These are phyloP conservation scores for Marcusenius ussheri DNA, from an alignment of 2,113 vertebrate species.

Conservation along the genomic window DNA sequence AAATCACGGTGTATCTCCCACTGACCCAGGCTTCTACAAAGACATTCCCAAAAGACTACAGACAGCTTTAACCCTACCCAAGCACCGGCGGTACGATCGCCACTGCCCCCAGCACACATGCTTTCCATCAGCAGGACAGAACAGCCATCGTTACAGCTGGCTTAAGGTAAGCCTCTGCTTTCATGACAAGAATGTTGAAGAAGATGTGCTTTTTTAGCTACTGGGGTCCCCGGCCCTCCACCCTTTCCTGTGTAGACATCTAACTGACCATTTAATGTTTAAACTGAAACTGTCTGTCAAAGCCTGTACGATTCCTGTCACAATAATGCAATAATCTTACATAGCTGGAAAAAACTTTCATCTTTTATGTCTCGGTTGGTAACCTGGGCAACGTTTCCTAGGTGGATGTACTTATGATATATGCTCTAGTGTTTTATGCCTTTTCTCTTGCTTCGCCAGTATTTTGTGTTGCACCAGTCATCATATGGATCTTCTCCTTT, in stretches of 20 bases:
- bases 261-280: conserved; percentile 21
- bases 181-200: conserved; percentile 23
- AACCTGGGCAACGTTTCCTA: neutral
- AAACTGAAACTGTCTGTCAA: conserved; percentile 26
- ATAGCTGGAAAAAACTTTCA: conserved; percentile 1
- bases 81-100: neutral
- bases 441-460: neutral
- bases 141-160: conserved; percentile 7
- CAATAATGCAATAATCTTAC: neutral
- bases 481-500: neutral
- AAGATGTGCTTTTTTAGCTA: conserved; percentile 20
- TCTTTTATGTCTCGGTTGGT: neutral
- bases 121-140: conserved; percentile 8
- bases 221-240: neutral
- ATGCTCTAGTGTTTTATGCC: neutral
- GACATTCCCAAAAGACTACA: conserved; percentile 23
- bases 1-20: conserved; percentile 22
- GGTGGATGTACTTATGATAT: neutral
- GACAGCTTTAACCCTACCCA: conserved; percentile 8
- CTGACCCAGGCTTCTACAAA: conserved; percentile 4
- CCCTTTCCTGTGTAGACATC: neutral
- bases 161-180: conserved; percentile 12
- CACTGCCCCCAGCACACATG: conserved; percentile 9
- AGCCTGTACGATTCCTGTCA: conserved; percentile 11
- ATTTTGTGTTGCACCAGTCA: neutral